Conservation (phyloP, 1,140 invertebrate species). For the Drosophila grimshawi region DNA sequence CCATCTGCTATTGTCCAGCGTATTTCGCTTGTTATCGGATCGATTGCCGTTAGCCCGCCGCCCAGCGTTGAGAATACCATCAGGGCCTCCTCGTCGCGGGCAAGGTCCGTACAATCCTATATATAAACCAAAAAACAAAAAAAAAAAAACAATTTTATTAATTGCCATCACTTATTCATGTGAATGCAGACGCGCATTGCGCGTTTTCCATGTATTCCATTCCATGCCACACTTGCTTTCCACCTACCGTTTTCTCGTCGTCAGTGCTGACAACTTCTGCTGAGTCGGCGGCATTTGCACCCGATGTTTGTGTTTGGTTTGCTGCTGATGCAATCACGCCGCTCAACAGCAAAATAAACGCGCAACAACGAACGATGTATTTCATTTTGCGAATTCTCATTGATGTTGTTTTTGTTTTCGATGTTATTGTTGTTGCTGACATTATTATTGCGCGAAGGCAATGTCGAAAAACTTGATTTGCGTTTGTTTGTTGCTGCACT, state of each 20-base stretch:
- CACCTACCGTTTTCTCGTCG: slow-evolving; percentile 62
- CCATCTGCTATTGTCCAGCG: slow-evolving; percentile 96
- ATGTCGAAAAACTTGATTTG: slow-evolving; percentile 35
- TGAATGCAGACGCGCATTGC: slow-evolving; percentile 19
- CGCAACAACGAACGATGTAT: slow-evolving; percentile 66
- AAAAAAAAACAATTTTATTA: slow-evolving; percentile 39
- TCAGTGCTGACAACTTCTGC: slow-evolving; percentile 73
- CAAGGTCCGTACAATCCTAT: slow-evolving; percentile 88
- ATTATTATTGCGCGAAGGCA: slow-evolving; percentile 29
- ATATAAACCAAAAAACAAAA: slow-evolving; percentile 9
- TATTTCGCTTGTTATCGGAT: slow-evolving; percentile 92
- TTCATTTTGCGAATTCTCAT: slow-evolving; percentile 70
- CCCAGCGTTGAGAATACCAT: slow-evolving; percentile 96
- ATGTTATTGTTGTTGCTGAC: slow-evolving; percentile 24
- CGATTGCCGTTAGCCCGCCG: slow-evolving; percentile 94
- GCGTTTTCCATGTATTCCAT: neutral
- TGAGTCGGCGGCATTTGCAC: slow-evolving; percentile 62
- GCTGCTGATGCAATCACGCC: slow-evolving; percentile 79
- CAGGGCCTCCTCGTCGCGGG: slow-evolving; percentile 89
- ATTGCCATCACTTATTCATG: slow-evolving; percentile 52
- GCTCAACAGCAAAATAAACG: slow-evolving; percentile 69
- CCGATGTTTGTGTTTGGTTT: slow-evolving; percentile 37
- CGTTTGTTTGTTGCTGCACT: slow-evolving; percentile 38
- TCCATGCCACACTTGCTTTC: neutral
- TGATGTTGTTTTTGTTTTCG: slow-evolving; percentile 12